Conservation (phyloP, 2,797 vertebrate species). For the Sparus aurata region DNA sequence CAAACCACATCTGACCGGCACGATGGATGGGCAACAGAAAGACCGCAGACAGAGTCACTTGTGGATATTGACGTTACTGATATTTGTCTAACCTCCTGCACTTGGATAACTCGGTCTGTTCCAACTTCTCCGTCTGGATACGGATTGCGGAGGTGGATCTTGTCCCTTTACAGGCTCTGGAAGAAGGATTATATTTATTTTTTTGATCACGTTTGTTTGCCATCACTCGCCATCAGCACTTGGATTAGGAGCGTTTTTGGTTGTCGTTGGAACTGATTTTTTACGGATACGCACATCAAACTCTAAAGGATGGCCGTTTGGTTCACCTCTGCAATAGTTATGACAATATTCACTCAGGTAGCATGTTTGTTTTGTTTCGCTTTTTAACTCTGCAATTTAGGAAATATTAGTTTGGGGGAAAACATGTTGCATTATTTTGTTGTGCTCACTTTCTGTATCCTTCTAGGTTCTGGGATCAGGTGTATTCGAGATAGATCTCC, state of each 20-base stretch:
- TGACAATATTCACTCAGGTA: slow-evolving; percentile 90
- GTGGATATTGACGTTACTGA: slow-evolving; percentile 88
- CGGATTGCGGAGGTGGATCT: slow-evolving; percentile 79
- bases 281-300: slow-evolving; percentile 82
- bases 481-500: slow-evolving; percentile 97
- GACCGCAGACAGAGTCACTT: slow-evolving; percentile 85
- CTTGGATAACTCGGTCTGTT: slow-evolving; percentile 83
- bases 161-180: slow-evolving; percentile 58
- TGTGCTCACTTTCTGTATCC: slow-evolving; percentile 58
- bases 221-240: slow-evolving; percentile 52
- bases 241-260: slow-evolving; percentile 77
- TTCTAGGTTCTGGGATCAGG: slow-evolving; percentile 91
- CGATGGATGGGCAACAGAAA: slow-evolving; percentile 84
- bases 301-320: slow-evolving; percentile 89
- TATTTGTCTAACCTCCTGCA: slow-evolving; percentile 76
- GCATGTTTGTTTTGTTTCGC: not conserved
- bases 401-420: not conserved
- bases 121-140: slow-evolving; percentile 77
- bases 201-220: slow-evolving; percentile 47
- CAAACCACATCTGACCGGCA: slow-evolving; percentile 70
- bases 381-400: not conserved
- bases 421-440: slow-evolving; percentile 9
- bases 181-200: slow-evolving; percentile 86
- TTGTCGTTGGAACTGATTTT: slow-evolving; percentile 67
- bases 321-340: slow-evolving; percentile 87